Percentiles rank a stretch among this genome's conserved stretches.
Conservation (phyloP, 2,888 invertebrate species). For the Meliscaeva auricollis region DNA sequence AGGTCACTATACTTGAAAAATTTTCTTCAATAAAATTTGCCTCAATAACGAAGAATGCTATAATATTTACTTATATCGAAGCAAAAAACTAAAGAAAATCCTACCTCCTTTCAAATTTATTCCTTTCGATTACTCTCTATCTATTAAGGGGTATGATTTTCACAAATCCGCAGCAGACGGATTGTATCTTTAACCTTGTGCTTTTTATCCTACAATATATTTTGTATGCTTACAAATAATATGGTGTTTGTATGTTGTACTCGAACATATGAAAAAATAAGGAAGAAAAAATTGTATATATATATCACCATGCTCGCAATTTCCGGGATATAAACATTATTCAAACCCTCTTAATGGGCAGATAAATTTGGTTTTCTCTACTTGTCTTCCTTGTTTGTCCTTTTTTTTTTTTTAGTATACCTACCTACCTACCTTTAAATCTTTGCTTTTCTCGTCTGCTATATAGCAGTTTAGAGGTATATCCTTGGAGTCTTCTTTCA, state of each 20-base stretch:
- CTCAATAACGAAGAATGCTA: not conserved
- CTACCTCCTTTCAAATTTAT: slow-evolving; percentile 24
- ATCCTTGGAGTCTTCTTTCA: slow-evolving; percentile 14
- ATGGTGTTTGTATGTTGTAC: not conserved
- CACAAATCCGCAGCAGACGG: slow-evolving; percentile 28
- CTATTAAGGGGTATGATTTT: slow-evolving; percentile 35
- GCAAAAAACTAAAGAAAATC: not conserved
- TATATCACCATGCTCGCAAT: slow-evolving; percentile 26
- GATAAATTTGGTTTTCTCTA: slow-evolving; percentile 56
- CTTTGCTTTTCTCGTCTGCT: not conserved
- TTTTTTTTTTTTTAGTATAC: slow-evolving; percentile 19
- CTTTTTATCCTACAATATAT: slow-evolving; percentile 23
- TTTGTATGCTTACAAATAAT: not conserved
- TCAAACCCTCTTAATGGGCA: slow-evolving; percentile 60
- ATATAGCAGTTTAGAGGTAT: not conserved
- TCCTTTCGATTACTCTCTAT: slow-evolving; percentile 37
- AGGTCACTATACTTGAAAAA: slow-evolving; percentile 4
- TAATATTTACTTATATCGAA: not conserved
- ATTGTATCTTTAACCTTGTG: slow-evolving; percentile 44
- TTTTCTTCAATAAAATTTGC: not conserved
- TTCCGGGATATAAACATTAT: slow-evolving; percentile 48
- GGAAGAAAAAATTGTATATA: not conserved
- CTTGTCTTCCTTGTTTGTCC: slow-evolving; percentile 26
- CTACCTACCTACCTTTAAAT: too few relatives aligned
- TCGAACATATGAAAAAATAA: not conserved